These are phyloP conservation scores for Apodemus agrarius DNA, from an alignment of 2,797 vertebrate genomes.

Conservation along the genomic window DNA sequence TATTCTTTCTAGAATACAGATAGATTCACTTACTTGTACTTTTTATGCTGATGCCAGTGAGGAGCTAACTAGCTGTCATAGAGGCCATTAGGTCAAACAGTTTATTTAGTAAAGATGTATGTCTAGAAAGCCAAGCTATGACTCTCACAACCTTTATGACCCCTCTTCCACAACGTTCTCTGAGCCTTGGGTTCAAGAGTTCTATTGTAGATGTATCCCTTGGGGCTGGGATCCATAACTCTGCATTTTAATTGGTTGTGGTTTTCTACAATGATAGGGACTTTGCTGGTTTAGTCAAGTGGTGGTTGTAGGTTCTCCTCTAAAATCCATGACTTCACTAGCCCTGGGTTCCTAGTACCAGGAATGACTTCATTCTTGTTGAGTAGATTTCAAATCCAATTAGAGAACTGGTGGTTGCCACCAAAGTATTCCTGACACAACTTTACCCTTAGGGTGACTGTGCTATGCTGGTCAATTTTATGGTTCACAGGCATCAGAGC, in stretches of 20 bases:
- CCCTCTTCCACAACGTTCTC: not conserved
- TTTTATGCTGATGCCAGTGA: not conserved
- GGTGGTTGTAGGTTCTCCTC: no score
- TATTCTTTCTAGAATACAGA: not conserved
- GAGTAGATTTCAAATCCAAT: not conserved
- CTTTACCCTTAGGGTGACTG: not conserved
- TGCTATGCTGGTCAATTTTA: not conserved
- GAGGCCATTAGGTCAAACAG: not conserved
- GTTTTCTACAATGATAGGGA: not conserved
- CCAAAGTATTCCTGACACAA: not conserved
- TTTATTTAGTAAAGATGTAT: not conserved
- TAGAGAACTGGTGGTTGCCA: not conserved
- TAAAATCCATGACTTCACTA: no score
- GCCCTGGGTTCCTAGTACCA: not conserved
- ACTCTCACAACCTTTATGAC: not conserved
- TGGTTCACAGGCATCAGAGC: not conserved
- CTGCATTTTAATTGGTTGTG: not conserved
- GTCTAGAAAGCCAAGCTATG: not conserved
- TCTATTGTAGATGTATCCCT: not conserved
- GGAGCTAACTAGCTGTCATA: not conserved
- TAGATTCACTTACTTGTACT: not conserved
- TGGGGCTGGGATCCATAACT: not conserved
- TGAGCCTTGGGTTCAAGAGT: not conserved
- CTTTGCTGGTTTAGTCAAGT: not conserved
- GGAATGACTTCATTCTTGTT: not conserved